Evolutionary conservation across 2,113 vertebrate genomes (phyloP), one percentile per base, ranked within the genome.

Genomic region (Ochotona princeps): DNA sequence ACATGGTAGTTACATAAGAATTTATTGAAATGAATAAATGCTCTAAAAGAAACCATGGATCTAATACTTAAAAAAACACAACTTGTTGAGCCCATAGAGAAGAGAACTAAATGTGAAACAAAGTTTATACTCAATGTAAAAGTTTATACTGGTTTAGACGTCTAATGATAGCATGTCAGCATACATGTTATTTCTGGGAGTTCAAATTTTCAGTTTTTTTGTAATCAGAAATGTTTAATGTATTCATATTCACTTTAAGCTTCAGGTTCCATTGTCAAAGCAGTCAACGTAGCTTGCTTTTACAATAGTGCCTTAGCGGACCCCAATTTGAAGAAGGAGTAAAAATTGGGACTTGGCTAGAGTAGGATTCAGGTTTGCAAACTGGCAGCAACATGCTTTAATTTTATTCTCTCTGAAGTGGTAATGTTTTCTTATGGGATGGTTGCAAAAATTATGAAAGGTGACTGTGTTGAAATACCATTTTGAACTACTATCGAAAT

Each of bases 1-100:
- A 81, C 4, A 47, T 0, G 85, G 30, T 30, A 84, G n/a, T 92
- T 25, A 73, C 30, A 35, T 82, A 76, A 67, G 32, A 91, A 66
- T 23, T 82, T 76, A 51, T 66, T 63, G 86, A 89, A 87, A 70
- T 78, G 35, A n/a, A n/a, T 89, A 80, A 44, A 61, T 87, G 13
- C n/a, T 32, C 63, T 67, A 85, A 92, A 87, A 88, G 38, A 12
- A 26, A 87, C 78, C 86, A 72, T 18, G 38, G 20, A 8, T 61
- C 61, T 30, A 47, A 47, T 67, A 61, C 54, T 69, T 90, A 17
- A 82, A 13, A 44, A 44, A 44, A 44, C 38, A 44, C 38, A 44
- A 44, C 38, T 44, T 44, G 38, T 44, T 44, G 38, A 44, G 38
- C 38, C 38, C 38, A 44, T 44, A 44, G 38, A 44, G 38, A 44